Percentiles rank a stretch among this genome's conserved stretches.
These are phyloP conservation scores for Hemiscyllium ocellatum DNA, from an alignment of 2,113 vertebrate species.

Conservation along the genomic window DNA sequence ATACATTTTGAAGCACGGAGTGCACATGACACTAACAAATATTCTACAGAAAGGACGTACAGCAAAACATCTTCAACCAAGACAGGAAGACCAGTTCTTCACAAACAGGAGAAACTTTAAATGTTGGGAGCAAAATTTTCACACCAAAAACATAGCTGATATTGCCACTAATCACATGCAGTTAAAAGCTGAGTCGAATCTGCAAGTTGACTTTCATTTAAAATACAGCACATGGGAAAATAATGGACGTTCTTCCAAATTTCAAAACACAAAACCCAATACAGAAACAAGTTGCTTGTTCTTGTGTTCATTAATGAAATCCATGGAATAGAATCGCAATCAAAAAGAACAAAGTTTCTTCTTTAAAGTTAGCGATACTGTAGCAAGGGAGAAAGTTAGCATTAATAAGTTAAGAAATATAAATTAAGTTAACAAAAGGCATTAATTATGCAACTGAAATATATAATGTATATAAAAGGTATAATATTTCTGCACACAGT, in stretches of 20 bases:
- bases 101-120: neutral
- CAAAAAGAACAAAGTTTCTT: neutral
- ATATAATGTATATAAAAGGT: neutral
- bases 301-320: neutral
- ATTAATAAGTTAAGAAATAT: neutral
- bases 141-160: neutral
- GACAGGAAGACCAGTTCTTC: neutral
- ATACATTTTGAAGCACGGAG: neutral
- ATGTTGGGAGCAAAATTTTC: neutral
- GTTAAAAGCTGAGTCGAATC: neutral
- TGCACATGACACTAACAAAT: neutral
- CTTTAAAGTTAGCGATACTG: neutral
- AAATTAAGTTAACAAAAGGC: neutral
- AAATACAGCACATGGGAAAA: neutral
- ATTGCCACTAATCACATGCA: neutral
- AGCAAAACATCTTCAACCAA: neutral
- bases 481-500: neutral
- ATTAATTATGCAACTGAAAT: neutral
- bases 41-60: neutral
- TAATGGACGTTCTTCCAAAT: neutral
- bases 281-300: neutral
- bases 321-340: neutral
- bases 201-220: neutral
- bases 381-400: neutral
- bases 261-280: neutral